A percentile compares a stretch with the other conserved stretches of the same genome.
These are phyloP conservation scores for Calycopis cecrops DNA, from an alignment of 1,140 invertebrate species.

Conservation along the genomic window DNA sequence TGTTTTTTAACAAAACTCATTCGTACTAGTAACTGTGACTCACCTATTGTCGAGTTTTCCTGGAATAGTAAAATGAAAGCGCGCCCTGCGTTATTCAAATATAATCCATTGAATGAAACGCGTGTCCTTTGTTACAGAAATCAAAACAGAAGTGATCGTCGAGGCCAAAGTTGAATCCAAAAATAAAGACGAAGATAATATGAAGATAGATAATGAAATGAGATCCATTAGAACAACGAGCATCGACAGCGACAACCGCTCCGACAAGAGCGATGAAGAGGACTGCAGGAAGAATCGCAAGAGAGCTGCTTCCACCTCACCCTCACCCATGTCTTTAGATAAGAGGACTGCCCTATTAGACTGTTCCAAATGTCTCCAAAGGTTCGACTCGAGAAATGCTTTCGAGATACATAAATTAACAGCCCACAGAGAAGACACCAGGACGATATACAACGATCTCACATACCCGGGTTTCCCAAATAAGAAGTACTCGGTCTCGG, in stretches of 20 bases:
- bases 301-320: slow-evolving; percentile 68
- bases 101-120: slow-evolving; percentile 54
- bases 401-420: slow-evolving; percentile 81
- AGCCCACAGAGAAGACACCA: slow-evolving; percentile 73
- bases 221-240: slow-evolving; percentile 51
- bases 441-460: slow-evolving; percentile 83
- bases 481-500: slow-evolving; percentile 84
- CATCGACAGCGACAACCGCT: slow-evolving; percentile 64
- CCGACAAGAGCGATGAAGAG: slow-evolving; percentile 70
- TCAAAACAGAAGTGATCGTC: slow-evolving; percentile 66
- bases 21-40: slow-evolving; percentile 57
- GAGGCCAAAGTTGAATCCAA: slow-evolving; percentile 62
- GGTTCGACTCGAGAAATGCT: slow-evolving; percentile 82
- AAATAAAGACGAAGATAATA: slow-evolving; percentile 33
- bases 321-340: slow-evolving; percentile 78
- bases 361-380: slow-evolving; percentile 81
- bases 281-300: slow-evolving; percentile 56
- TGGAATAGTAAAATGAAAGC: slow-evolving; percentile 68
- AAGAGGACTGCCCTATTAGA: slow-evolving; percentile 83
- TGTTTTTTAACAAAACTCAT: slow-evolving; percentile 56
- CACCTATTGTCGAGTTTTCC: slow-evolving; percentile 67
- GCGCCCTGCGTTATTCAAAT: slow-evolving; percentile 56
- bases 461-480: slow-evolving; percentile 87
- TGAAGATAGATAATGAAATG: slow-evolving; percentile 46
- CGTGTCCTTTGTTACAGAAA: slow-evolving; percentile 65